Base-by-base conservation (phyloP, 2,888 invertebrate genomes). In the Notodonta ziczac region DNA sequence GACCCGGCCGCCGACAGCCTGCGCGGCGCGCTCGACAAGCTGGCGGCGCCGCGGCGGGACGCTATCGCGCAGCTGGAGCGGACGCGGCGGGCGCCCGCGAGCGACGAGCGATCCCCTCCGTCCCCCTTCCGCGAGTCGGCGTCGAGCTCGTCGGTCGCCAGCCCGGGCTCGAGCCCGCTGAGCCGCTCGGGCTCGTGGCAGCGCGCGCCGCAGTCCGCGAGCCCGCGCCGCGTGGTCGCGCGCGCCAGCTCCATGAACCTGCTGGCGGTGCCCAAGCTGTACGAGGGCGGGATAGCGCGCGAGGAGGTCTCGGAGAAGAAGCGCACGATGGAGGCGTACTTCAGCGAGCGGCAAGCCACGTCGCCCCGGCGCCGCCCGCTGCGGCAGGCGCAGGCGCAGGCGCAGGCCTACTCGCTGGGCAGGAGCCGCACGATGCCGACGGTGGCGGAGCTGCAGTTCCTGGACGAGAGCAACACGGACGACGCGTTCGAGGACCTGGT, bases 401-500 rank as follows among this genome's bases (percentile, higher is more conserved):
- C 67, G 56, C 71, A 67, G 72, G 83, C 89, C 48, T 94, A 94
- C 73, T 94, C 95, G 60, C 87, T 97, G 76, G 94, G 95, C 65
- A 95, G 97, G 78, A 97, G 97, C 87, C 95, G 96, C 80, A 97
- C 97, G 48, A 95, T 97, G 95, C 97, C 97, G 8, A 95, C 96
- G 69, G 95, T 97, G 70, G 93, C 96, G 59, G 95, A 95, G 86
- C 84, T 95, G 84, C 89, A 95, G 82, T 90, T 95, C 83, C 94
- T 96, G 82, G 97, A 97, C 88, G 97, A 97, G 88, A 96, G 94
- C 89, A 97, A 97, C 91, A 97, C 97, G 66, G 98, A 98, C 86
- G 96, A 96, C 93, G 97, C 97, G 74, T 98, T 98, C 94, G 98
- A 98, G 87, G 96, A 96, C 89, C 95, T 98, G 78, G 97, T 98